Evolutionary conservation across 2,113 vertebrate genomes (phyloP).

Genomic region (Platichthys flesus): DNA sequence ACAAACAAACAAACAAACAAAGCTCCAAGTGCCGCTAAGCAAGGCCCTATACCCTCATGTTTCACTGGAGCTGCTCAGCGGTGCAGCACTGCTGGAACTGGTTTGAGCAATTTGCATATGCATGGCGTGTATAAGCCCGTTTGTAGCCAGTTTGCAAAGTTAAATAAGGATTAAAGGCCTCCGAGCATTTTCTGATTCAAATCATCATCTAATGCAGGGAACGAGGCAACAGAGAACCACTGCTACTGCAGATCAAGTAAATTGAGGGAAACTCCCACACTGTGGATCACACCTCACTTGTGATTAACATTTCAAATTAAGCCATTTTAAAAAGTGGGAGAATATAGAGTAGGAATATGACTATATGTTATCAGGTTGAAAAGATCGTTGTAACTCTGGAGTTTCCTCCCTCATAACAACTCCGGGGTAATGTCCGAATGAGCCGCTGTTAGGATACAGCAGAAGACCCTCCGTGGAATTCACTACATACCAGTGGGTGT

Average conservation of each 20-base stretch:
- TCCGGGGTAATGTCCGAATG: too few species aligned
- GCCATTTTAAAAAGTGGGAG: too few species aligned
- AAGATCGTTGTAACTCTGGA: too few species aligned
- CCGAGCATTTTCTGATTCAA: conserved; percentile 45
- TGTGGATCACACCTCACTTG: conserved; percentile 25
- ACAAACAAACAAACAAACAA: not conserved
- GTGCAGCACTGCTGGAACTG: not conserved
- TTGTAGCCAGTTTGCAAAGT: conserved; percentile 1
- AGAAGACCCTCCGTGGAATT: too few species aligned
- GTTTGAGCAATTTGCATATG: not conserved
- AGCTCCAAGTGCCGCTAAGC: not conserved
- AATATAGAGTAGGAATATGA: too few species aligned
- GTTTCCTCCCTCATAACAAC: too few species aligned
- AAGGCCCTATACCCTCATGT: conserved; percentile 4
- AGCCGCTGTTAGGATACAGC: too few species aligned
- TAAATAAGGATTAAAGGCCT: conserved; percentile 46
- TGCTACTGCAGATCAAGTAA: not conserved
- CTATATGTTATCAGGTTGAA: too few species aligned
- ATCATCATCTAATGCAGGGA: conserved; percentile 36
- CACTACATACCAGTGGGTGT: too few species aligned
- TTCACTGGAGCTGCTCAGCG: not conserved
- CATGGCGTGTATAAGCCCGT: not conserved
- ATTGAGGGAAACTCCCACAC: conserved; percentile 34
- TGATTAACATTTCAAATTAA: conserved; percentile 20
- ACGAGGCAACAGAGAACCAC: conserved; percentile 27